These are phyloP conservation scores for Tenebrosternarchus preto DNA, from an alignment of 2,113 vertebrate genomes.

Conservation along the genomic window DNA sequence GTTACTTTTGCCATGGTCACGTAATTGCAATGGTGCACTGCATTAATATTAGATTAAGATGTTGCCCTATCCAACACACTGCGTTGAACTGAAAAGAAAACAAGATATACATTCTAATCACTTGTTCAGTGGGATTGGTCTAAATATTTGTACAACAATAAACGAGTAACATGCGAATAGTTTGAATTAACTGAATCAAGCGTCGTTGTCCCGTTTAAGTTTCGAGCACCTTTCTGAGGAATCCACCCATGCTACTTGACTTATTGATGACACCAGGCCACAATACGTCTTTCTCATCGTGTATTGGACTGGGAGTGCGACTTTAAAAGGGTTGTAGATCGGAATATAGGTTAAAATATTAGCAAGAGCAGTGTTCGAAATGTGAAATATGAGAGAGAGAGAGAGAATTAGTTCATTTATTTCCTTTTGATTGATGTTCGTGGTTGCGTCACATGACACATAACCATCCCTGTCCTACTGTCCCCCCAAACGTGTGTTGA, in stretches of 20 bases:
- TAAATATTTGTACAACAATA: background rate
- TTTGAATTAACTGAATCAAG: background rate
- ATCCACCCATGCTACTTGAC: too few species aligned
- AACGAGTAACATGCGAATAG: background rate
- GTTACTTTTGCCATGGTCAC: background rate
- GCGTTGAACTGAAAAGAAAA: background rate
- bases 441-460: slow-evolving; percentile 4
- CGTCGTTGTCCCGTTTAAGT: too few species aligned
- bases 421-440: background rate
- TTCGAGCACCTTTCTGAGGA: too few species aligned
- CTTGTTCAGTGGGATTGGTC: background rate
- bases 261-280: too few species aligned
- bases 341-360: too few species aligned
- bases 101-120: too few species aligned
- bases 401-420: background rate
- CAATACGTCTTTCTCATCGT: too few species aligned
- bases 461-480: background rate
- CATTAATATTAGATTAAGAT: background rate
- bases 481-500: background rate
- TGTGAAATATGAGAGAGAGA: background rate
- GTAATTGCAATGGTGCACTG: background rate
- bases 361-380: too few species aligned
- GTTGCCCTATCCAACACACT: background rate
- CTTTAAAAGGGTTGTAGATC: too few species aligned
- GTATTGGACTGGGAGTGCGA: too few species aligned